phyloP scores from a whole-genome alignment of 2,797 vertebrate species.

The Cirrhinus mrigala region DNA sequence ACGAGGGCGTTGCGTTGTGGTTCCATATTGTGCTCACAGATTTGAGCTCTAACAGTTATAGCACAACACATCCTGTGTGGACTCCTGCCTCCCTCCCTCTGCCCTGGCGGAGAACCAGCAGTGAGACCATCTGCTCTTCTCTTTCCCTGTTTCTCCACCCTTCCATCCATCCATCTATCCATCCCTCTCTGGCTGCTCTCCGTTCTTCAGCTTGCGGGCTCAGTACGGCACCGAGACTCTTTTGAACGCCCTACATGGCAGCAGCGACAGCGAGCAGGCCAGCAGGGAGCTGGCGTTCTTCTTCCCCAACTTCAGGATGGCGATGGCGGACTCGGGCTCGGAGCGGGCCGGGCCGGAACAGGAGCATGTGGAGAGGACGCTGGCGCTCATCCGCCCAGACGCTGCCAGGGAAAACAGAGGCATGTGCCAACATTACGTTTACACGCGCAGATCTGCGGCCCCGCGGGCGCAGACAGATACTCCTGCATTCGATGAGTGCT shows the following conservation, averaged over 20 bases:
- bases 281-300: conserved; percentile 86
- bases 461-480: conserved; percentile 22
- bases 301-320: conserved; percentile 83
- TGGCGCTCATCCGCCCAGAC: conserved; percentile 81
- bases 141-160: conserved; percentile 11
- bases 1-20: background rate
- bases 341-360: conserved; percentile 73
- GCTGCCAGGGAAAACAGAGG: conserved; percentile 82
- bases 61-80: conserved; percentile 53
- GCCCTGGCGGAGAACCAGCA: conserved; percentile 57
- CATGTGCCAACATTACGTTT: conserved; percentile 71
- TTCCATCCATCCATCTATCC: background rate
- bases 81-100: conserved; percentile 54
- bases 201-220: conserved; percentile 83
- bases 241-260: conserved; percentile 88
- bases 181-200: background rate
- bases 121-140: conserved; percentile 60
- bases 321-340: conserved; percentile 60
- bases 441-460: background rate
- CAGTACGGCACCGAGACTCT: conserved; percentile 86
- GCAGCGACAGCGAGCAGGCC: conserved; percentile 80
- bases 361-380: conserved; percentile 77
- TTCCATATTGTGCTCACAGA: conserved; percentile 57
- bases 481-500: background rate
- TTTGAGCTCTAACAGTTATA: conserved; percentile 56